These are phyloP conservation scores for Oryzias curvinotus DNA, from an alignment of 2,113 vertebrate genomes.

Conservation along the genomic window DNA sequence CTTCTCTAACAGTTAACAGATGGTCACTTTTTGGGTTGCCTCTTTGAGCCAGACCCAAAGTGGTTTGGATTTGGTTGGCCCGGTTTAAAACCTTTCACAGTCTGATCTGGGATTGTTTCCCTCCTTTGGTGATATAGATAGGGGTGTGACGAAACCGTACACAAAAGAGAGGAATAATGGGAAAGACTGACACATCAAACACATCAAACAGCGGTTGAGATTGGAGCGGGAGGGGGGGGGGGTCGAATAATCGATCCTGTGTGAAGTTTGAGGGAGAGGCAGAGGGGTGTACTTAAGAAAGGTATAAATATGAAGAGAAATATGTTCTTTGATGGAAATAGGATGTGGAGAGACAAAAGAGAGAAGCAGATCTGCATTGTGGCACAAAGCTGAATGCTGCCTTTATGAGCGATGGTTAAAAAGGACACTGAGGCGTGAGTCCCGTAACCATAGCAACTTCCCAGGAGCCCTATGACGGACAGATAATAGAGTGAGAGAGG, in stretches of 20 bases:
- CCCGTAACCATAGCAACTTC: slow-evolving; percentile 77
- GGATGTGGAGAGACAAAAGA: slow-evolving; percentile 19
- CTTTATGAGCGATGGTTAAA: slow-evolving; percentile 79
- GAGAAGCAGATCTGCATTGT: slow-evolving; percentile 61
- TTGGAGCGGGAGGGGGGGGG: not conserved
- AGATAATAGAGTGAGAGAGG: slow-evolving; percentile 77
- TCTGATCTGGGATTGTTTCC: slow-evolving; percentile 27
- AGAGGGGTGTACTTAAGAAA: slow-evolving; percentile 15
- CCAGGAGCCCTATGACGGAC: slow-evolving; percentile 73
- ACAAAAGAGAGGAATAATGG: slow-evolving; percentile 5
- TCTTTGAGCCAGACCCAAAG: slow-evolving; percentile 4
- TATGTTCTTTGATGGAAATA: slow-evolving; percentile 37
- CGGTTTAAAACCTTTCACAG: slow-evolving; percentile 42
- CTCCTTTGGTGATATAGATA: slow-evolving; percentile 33
- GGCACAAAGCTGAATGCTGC: slow-evolving; percentile 73
- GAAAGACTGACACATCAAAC: slow-evolving; percentile 22
- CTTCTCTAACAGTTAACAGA: slow-evolving; percentile 7
- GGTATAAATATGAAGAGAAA: slow-evolving; percentile 11
- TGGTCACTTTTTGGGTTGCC: slow-evolving; percentile 18
- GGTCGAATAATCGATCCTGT: not conserved
- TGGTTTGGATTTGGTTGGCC: slow-evolving; percentile 11
- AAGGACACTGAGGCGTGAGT: slow-evolving; percentile 78
- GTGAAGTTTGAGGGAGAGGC: slow-evolving; percentile 25
- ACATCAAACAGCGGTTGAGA: slow-evolving; percentile 12
- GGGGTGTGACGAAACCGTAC: slow-evolving; percentile 12